Base-by-base conservation (phyloP, 2,888 invertebrate genomes). In the Leistus spinibarbis region DNA sequence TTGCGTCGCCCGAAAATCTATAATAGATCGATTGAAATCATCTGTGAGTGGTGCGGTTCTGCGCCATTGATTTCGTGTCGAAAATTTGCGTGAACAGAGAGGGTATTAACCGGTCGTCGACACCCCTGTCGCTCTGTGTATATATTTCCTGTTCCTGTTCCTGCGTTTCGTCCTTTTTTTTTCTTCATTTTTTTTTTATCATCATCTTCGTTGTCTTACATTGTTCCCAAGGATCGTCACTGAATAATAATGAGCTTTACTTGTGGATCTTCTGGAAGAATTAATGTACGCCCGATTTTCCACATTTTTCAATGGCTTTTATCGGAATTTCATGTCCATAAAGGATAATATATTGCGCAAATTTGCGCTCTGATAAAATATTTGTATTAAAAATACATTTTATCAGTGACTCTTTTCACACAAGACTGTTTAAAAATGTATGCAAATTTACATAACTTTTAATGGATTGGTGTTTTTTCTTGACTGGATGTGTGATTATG, bases 31-130 rank as follows among this genome's bases (percentile, higher is more conserved):
- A 60, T 22, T 22, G 40, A 13, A 5, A 19, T 60, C 19, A 20
- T 60, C 60, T 19, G n/a, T 16, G n/a, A 16, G 54, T 17, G 7
- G 16, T 24, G 57, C 56, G 69, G 60, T 69, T 69, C 60, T 60
- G 20, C 62, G 22, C 40, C 72, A 72, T 72, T 65, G 72, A 72
- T 72, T 72, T 72, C 65, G 16, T 23, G 64, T 64, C 64, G 66
- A 65, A 72, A 72, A 56, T 72, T 65, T 65, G 65, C 57, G 72
- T 13, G 40, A 66, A 66, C 72, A 66, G 19, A 19, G 24, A 16
- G 40, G 71, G 65, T 64, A 66, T 72, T 72, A 72, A 66, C 27
- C 72, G 72, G 72, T 72, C 72, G 72, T 65, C 65, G 72, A 72
- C 72, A 72, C 72, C 72, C 60, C 23, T 63, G 23, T 20, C 19